Evolutionary conservation across 2,888 invertebrate species (phyloP).

Genomic region (Trichacis sp.): DNA sequence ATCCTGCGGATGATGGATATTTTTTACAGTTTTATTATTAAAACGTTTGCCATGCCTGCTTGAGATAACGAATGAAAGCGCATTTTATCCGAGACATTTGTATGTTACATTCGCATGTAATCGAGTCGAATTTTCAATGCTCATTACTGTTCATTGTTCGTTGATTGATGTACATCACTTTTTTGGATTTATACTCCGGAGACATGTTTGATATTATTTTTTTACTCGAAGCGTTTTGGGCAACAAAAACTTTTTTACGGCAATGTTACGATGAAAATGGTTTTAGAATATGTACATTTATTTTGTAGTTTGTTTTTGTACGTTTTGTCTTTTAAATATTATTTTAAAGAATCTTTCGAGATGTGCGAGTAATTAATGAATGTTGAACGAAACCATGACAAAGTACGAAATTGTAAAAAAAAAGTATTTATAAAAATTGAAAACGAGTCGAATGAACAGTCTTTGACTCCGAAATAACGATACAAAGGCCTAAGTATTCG

Average conservation of each 20-base stretch:
- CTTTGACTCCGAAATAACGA: conserved; percentile 24
- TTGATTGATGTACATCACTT: not conserved
- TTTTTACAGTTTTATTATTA: conserved; percentile 31
- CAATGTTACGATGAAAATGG: not conserved
- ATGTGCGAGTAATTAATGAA: conserved; percentile 5
- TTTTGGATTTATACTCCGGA: not conserved
- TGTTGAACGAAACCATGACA: conserved; percentile 18
- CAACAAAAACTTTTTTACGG: too few species aligned
- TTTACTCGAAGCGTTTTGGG: not conserved
- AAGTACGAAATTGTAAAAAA: conserved; percentile 16
- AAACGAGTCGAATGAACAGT: conserved; percentile 22
- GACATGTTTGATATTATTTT: too few species aligned
- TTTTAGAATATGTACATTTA: conserved; percentile 5
- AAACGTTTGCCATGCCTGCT: conserved; percentile 8
- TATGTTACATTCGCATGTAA: not conserved
- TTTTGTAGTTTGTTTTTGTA: conserved; percentile 9
- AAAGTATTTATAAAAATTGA: conserved; percentile 10
- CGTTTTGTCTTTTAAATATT: conserved; percentile 7
- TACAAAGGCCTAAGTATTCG: conserved; percentile 62
- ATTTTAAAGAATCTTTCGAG: not conserved
- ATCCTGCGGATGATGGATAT: conserved; percentile 14
- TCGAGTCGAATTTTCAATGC: not conserved
- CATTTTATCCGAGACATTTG: conserved; percentile 17
- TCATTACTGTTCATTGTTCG: too few species aligned
- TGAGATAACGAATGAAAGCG: conserved; percentile 18